Conservation (phyloP, 2,113 vertebrate genomes). For the Apistogramma diplotaenia region DNA sequence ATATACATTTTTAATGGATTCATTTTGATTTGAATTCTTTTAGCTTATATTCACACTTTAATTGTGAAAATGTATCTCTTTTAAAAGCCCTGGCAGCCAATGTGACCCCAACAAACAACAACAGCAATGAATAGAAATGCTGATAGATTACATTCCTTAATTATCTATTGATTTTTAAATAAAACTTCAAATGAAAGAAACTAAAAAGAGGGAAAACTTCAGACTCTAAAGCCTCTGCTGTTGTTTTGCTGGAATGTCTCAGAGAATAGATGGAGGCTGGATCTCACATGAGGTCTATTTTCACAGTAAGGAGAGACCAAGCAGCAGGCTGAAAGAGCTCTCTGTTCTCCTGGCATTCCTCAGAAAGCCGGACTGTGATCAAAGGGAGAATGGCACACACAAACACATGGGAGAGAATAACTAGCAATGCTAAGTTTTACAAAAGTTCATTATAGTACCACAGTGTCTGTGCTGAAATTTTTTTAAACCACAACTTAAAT, state of each 20-base stretch:
- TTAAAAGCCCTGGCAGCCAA: not conserved
- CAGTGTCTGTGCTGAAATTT: not conserved
- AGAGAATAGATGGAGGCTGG: slow-evolving; percentile 71
- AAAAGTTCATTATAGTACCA: not conserved
- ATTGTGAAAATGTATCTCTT: not conserved
- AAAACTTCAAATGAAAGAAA: not conserved
- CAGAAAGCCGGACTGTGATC: slow-evolving; percentile 43
- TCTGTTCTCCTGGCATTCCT: slow-evolving; percentile 82
- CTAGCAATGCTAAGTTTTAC: not conserved
- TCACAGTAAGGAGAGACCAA: slow-evolving; percentile 73
- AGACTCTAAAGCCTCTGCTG: not conserved
- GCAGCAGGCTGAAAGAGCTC: slow-evolving; percentile 79
- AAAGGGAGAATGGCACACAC: slow-evolving; percentile 38
- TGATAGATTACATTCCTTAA: not conserved
- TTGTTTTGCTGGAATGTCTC: slow-evolving; percentile 59
- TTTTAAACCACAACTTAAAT: not conserved
- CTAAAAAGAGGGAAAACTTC: not conserved
- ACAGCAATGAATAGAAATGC: not conserved
- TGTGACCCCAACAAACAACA: not conserved
- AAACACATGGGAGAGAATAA: slow-evolving; percentile 25
- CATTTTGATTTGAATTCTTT: not conserved
- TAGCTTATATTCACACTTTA: not conserved
- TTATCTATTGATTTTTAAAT: not conserved
- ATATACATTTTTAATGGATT: not conserved
- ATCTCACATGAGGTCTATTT: slow-evolving; percentile 80